These are phyloP conservation scores for Papilio polyxenes DNA, from an alignment of 1,140 invertebrate genomes.

Conservation along the genomic window DNA sequence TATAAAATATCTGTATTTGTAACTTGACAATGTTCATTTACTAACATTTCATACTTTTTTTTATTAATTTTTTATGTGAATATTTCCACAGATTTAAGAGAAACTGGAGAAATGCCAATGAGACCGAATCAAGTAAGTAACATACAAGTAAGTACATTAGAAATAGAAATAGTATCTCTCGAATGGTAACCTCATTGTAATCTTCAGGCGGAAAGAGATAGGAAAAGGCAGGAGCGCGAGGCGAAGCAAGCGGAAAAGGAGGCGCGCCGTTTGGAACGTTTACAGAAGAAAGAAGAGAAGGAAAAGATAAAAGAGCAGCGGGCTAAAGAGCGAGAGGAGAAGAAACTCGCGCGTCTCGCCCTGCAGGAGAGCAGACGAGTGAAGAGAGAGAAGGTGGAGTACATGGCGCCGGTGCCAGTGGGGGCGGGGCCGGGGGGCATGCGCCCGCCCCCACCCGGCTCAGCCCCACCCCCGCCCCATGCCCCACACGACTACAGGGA, in stretches of 20 bases:
- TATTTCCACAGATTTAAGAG: constrained; percentile 62
- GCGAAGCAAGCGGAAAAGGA: constrained; percentile 82
- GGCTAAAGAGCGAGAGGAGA: constrained; percentile 78
- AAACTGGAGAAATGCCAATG: constrained; percentile 54
- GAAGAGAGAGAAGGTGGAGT: constrained; percentile 65
- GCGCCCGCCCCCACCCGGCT: constrained; percentile 32
- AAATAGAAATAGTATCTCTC: constrained; percentile 7
- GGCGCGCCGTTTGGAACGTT: constrained; percentile 81
- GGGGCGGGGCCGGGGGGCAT: constrained; percentile 40
- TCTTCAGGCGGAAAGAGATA: constrained; percentile 69
- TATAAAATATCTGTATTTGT: background rate
- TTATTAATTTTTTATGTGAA: constrained; percentile 7
- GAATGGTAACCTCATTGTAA: constrained; percentile 16
- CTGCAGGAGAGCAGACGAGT: constrained; percentile 72
- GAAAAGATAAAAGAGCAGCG: constrained; percentile 81
- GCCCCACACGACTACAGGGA: constrained; percentile 39
- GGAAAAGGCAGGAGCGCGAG: constrained; percentile 74
- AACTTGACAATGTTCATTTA: constrained; percentile 25
- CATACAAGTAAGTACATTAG: background rate
- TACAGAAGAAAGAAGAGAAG: constrained; percentile 84
- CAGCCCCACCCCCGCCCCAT: background rate
- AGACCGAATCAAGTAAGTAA: constrained; percentile 64
- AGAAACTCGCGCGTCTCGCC: constrained; percentile 68
- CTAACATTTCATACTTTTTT: constrained; percentile 33
- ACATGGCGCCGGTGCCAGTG: constrained; percentile 43